phyloP scores from a whole-genome alignment of 2,797 vertebrate genomes.

The Acipenser transmontanus region DNA sequence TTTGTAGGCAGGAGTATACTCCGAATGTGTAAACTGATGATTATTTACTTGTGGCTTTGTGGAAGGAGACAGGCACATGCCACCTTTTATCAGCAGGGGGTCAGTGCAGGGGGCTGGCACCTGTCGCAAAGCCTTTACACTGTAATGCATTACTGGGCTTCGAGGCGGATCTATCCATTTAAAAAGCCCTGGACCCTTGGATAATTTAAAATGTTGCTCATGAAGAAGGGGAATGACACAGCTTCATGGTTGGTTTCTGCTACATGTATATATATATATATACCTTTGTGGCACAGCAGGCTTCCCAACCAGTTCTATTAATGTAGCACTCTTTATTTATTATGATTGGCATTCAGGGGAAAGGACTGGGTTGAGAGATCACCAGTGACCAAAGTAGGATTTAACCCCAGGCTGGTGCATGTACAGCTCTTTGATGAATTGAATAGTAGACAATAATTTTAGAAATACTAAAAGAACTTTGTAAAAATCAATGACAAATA shows the following conservation, averaged over 20 bases:
- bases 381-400: no score
- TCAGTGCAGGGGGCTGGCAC: slow-evolving; percentile 26
- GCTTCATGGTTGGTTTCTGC: slow-evolving; percentile 16
- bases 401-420: no score
- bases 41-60: slow-evolving; percentile 44
- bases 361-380: neutral
- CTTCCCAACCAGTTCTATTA: neutral
- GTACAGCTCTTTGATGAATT: no score
- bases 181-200: slow-evolving; percentile 21
- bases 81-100: slow-evolving; percentile 32
- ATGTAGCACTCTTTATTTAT: slow-evolving; percentile 1
- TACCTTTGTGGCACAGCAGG: neutral
- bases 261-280: no score
- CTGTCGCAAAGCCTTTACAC: slow-evolving; percentile 28
- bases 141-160: slow-evolving; percentile 22
- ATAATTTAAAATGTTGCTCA: slow-evolving; percentile 2
- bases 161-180: slow-evolving; percentile 32
- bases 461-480: no score
- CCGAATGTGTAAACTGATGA: slow-evolving; percentile 46
- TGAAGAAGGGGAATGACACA: slow-evolving; percentile 20
- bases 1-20: slow-evolving; percentile 33
- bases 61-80: slow-evolving; percentile 37
- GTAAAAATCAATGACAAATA: no score
- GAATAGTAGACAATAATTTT: no score
- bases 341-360: neutral